phyloP scores from a whole-genome alignment of 2,797 vertebrate species.

The Muscicapa striata region DNA sequence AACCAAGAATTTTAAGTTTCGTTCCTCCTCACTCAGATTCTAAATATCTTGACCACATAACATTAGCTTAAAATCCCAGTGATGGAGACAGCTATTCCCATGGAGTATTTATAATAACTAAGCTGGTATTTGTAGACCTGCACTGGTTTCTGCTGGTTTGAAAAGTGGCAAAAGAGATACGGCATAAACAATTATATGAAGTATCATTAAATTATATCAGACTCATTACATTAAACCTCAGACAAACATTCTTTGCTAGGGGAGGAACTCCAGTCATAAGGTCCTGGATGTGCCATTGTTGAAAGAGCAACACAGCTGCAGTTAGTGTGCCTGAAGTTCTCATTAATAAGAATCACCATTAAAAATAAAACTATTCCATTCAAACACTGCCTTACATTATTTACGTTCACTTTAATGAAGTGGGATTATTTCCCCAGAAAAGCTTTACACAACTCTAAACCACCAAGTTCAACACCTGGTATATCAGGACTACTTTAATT shows the following conservation, averaged over 20 bases:
- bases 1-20: background rate
- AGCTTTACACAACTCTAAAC: background rate
- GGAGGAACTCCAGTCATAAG: background rate
- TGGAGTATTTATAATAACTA: background rate
- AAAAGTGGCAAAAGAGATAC: background rate
- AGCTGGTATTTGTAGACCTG: background rate
- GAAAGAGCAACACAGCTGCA: background rate
- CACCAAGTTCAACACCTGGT: background rate
- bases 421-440: background rate
- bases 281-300: background rate
- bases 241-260: background rate
- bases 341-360: background rate
- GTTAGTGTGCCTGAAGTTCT: background rate
- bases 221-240: background rate
- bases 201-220: background rate
- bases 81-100: background rate
- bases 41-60: background rate
- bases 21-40: background rate
- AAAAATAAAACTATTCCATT: background rate
- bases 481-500: background rate
- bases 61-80: background rate
- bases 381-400: background rate
- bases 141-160: background rate
- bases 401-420: accelerated
- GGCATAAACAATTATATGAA: background rate